Conservation (phyloP, 2,888 invertebrate species). For the Andrena haemorrhoa region DNA sequence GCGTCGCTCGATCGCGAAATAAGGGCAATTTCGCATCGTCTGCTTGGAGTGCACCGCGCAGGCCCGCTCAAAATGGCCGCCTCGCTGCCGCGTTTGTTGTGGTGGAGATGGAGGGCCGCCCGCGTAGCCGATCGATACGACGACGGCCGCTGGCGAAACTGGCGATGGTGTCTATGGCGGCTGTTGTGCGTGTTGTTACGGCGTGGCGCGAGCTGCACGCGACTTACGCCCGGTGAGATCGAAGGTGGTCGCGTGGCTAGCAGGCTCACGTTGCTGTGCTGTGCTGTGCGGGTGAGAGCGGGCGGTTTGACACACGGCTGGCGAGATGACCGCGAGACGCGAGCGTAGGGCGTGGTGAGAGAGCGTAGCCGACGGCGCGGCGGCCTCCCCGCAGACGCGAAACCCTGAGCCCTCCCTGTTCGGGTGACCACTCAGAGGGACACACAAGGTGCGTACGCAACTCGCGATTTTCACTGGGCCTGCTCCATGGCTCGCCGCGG, state of each 20-base stretch:
- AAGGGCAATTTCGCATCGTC: conserved; percentile 79
- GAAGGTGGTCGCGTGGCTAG: conserved; percentile 58
- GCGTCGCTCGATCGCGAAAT: conserved; percentile 68
- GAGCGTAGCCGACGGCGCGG: conserved; percentile 70
- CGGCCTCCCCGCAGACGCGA: conserved; percentile 79
- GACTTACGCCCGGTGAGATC: conserved; percentile 74
- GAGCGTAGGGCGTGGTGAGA: conserved; percentile 73
- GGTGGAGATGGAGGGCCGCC: conserved; percentile 75
- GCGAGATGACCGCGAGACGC: conserved; percentile 67
- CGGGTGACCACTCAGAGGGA: conserved; percentile 78
- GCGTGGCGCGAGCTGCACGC: conserved; percentile 71
- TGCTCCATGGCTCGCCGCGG: conserved; percentile 89
- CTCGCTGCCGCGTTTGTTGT: conserved; percentile 80
- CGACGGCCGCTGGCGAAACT: conserved; percentile 76
- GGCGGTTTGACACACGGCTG: conserved; percentile 55
- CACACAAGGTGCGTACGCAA: conserved; percentile 96
- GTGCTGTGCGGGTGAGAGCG: conserved; percentile 59
- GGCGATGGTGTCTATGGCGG: conserved; percentile 81
- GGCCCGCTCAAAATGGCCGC: conserved; percentile 84
- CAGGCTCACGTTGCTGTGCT: conserved; percentile 57
- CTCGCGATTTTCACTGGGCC: conserved; percentile 94
- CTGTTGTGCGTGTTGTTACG: conserved; percentile 79
- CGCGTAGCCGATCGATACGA: conserved; percentile 83
- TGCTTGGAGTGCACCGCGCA: conserved; percentile 84
- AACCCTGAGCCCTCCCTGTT: conserved; percentile 77